Conservation (phyloP, 2,113 vertebrate genomes). For the Zosterops lateralis region DNA sequence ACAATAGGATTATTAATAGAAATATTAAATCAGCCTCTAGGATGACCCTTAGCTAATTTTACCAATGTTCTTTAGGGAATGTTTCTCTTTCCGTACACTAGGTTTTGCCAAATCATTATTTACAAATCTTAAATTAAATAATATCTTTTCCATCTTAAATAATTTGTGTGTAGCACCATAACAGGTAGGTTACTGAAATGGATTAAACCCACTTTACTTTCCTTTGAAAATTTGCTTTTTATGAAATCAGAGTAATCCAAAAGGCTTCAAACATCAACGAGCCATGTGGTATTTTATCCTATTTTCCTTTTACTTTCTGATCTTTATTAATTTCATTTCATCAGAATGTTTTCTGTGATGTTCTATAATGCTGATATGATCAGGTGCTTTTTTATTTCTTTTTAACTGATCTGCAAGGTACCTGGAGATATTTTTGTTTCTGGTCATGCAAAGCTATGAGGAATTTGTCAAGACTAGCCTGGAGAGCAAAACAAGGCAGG, state of each 20-base stretch:
- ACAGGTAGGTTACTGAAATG: background rate
- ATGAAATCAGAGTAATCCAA: background rate
- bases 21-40: background rate
- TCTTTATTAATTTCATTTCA: background rate
- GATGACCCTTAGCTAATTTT: background rate
- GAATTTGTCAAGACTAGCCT: background rate
- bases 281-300: background rate
- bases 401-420: background rate
- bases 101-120: background rate
- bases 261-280: background rate
- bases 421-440: background rate
- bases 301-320: background rate
- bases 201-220: background rate
- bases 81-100: background rate
- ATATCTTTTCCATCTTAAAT: background rate
- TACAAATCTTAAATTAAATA: background rate
- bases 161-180: background rate
- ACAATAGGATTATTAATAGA: background rate
- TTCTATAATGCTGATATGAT: background rate
- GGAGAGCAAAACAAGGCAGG: background rate
- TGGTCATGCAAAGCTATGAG: background rate
- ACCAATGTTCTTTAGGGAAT: background rate
- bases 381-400: background rate
- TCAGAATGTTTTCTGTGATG: background rate
- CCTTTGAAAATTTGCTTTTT: background rate